Conservation (phyloP, 2,797 vertebrate genomes). For the Hephaestus fuliginosus region DNA sequence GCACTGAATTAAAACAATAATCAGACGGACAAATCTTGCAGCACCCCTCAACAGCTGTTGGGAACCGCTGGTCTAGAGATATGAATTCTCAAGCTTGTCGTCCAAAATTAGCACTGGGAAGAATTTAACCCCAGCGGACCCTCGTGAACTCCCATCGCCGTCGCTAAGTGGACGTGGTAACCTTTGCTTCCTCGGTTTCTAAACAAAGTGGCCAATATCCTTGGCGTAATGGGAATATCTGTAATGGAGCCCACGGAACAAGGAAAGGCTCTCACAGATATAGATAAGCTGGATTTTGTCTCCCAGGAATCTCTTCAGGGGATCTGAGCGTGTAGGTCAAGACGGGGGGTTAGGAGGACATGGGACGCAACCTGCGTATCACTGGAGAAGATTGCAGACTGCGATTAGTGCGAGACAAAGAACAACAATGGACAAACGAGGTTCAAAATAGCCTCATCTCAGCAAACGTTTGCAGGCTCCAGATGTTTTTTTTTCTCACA, state of each 20-base stretch:
- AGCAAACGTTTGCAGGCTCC: slow-evolving; percentile 38
- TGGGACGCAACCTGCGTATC: slow-evolving; percentile 54
- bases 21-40: not conserved
- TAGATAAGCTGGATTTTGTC: slow-evolving; percentile 60
- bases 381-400: slow-evolving; percentile 53
- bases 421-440: slow-evolving; percentile 63
- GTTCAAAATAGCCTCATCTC: slow-evolving; percentile 62
- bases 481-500: slow-evolving; percentile 58
- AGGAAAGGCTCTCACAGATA: slow-evolving; percentile 52
- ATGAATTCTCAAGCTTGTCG: slow-evolving; percentile 61
- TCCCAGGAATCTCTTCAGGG: slow-evolving; percentile 60
- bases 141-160: slow-evolving; percentile 6
- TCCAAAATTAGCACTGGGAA: slow-evolving; percentile 68
- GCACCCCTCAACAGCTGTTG: not conserved
- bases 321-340: slow-evolving; percentile 57
- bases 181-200: slow-evolving; percentile 61
- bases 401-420: slow-evolving; percentile 43
- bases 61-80: slow-evolving; percentile 5
- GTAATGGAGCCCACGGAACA: slow-evolving; percentile 48
- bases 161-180: slow-evolving; percentile 44
- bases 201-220: slow-evolving; percentile 59
- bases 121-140: slow-evolving; percentile 24
- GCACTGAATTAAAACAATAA: not conserved
- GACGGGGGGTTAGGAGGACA: slow-evolving; percentile 57
- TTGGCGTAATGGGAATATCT: slow-evolving; percentile 52